Evolutionary conservation across 2,888 invertebrate species (phyloP).

Genomic region (Eilema caniola): DNA sequence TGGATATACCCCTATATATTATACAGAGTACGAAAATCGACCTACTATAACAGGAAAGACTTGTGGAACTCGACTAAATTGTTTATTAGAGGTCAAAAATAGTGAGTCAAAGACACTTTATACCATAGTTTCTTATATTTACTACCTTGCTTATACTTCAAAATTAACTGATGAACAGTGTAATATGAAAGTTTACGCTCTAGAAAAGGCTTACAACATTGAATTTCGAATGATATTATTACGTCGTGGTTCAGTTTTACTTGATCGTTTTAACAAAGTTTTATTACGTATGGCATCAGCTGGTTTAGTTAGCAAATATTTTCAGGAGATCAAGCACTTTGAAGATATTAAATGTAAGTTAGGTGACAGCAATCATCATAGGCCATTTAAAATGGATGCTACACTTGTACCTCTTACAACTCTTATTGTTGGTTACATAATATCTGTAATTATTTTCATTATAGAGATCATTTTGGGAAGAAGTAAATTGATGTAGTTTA

Average conservation of each 20-base stretch:
- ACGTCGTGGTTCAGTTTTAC: conserved; percentile 58
- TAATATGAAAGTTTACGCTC: conserved; percentile 35
- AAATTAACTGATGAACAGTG: conserved; percentile 48
- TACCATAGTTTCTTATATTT: conserved; percentile 44
- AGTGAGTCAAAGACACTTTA: conserved; percentile 34
- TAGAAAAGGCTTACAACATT: conserved; percentile 41
- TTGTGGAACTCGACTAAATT: conserved; percentile 49
- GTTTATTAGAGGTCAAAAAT: conserved; percentile 46
- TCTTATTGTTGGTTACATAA: conserved; percentile 50
- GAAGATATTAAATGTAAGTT: conserved; percentile 49
- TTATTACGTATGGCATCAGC: conserved; percentile 21
- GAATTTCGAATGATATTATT: conserved; percentile 52
- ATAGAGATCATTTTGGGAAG: conserved; percentile 27
- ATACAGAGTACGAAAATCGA: conserved; percentile 8
- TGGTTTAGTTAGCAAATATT: conserved; percentile 48
- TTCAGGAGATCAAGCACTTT: conserved; percentile 26
- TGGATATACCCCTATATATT: conserved; percentile 27
- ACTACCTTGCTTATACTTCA: conserved; percentile 42
- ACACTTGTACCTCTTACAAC: conserved; percentile 45
- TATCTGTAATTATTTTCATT: conserved; percentile 51
- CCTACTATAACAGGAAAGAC: not conserved
- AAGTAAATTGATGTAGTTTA: not conserved
- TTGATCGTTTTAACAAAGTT: conserved; percentile 32
- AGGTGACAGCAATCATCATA: not conserved
- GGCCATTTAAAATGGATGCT: conserved; percentile 37